Base-by-base conservation (phyloP, 35 echinoderm and acorn worm genomes). In the Apostichopus californicus region DNA sequence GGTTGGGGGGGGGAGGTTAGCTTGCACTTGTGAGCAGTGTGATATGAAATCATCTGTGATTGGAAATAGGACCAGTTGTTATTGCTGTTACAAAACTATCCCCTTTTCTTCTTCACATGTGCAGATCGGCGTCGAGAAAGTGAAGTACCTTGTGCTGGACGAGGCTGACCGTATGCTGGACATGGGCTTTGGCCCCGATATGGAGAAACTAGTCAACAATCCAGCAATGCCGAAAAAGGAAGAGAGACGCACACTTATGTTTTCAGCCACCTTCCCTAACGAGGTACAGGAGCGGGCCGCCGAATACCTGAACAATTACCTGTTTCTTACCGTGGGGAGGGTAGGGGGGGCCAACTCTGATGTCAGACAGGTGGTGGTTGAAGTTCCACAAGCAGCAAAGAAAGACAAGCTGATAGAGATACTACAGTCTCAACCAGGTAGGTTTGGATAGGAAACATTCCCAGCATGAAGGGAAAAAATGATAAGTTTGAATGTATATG, bases 161-260 rank as follows among this genome's bases (percentile, higher is more conserved):
- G 97, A 99, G 81, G 97, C 97, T 20, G 97, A 99, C 87, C 93
- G 97, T 6, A 99, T 99, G 97, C 59, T 99, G 91, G 97, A 99
- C 93, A 99, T 99, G 97, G 97, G 97, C 9, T 99, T 99, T 63
- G 97, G 95, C 8, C 97, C 97, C 9, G 95, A 91, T 8, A 99
- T 99, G 91, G 89, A 96, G 78, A 92, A 87, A 56, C 86, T 99
- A 13, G 79, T 99, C n/a, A 89, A 96, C 77, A 92, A 92, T 46
- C 95, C 97, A 57, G 79, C 90, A 56, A 99, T 99, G 97, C 97
- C 97, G 20, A 91, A 93, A 46, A 99, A 96, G 58, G 93, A 83
- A 5, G 95, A 96, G 1, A 60, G 95, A 23, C 95, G 96, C 55
- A 95, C 93, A 14, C 92, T 99, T 11, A 99, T 99, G 97, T 99